phyloP scores from a whole-genome alignment of 2,888 invertebrate genomes.

The Buathra laborator region DNA sequence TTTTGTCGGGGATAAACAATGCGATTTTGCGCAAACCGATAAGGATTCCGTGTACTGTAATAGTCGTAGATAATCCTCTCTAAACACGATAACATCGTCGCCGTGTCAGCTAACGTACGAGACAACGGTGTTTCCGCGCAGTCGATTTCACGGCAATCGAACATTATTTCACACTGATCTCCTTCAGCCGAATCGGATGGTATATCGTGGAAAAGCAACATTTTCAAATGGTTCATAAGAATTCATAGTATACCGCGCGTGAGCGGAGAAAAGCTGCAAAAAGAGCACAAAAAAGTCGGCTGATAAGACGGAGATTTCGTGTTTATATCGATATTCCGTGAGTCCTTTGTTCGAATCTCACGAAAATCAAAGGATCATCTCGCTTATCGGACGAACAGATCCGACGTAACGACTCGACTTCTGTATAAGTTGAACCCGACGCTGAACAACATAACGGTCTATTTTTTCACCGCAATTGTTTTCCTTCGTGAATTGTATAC shows the following conservation, averaged over 20 bases:
- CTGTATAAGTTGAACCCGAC: background rate
- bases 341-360: background rate
- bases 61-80: conserved; percentile 54
- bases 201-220: background rate
- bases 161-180: background rate
- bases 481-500: too few species aligned
- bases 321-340: conserved; percentile 5
- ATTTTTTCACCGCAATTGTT: too few species aligned
- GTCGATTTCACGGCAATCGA: conserved; percentile 4
- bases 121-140: conserved; percentile 13
- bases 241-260: background rate
- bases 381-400: background rate
- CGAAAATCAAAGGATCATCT: background rate
- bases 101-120: conserved; percentile 42
- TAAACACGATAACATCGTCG: conserved; percentile 53
- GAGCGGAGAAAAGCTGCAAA: background rate
- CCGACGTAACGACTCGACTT: background rate
- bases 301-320: background rate
- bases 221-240: background rate
- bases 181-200: background rate
- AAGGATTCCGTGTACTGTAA: conserved; percentile 61
- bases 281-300: background rate
- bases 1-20: conserved; percentile 26
- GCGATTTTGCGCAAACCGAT: conserved; percentile 42
- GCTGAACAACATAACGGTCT: background rate